phyloP scores from a whole-genome alignment of 2,797 vertebrate genomes.

The Melanotaenia nigrans region DNA sequence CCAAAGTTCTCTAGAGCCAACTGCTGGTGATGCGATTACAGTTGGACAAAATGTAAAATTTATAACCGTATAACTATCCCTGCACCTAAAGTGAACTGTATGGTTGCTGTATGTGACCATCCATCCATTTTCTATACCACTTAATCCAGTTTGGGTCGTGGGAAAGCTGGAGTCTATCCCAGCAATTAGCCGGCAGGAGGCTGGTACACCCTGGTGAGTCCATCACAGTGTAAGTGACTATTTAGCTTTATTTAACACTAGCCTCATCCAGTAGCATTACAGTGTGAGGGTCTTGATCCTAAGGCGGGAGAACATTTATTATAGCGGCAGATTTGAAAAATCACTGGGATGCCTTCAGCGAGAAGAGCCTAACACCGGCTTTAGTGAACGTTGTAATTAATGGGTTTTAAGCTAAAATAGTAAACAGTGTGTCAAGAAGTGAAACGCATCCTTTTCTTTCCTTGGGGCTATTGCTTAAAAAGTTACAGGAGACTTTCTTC shows the following conservation, averaged over 20 bases:
- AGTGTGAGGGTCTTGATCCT: slow-evolving; percentile 64
- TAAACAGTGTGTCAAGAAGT: slow-evolving; percentile 41
- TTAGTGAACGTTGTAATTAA: slow-evolving; percentile 28
- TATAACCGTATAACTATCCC: too few species aligned
- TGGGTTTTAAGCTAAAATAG: slow-evolving; percentile 47
- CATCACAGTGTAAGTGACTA: too few species aligned
- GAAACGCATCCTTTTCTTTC: slow-evolving; percentile 50
- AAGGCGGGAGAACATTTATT: slow-evolving; percentile 71
- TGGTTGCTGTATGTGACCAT: too few species aligned
- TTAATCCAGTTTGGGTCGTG: too few species aligned
- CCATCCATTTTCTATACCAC: too few species aligned
- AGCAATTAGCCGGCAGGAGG: too few species aligned
- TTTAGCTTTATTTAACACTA: not conserved
- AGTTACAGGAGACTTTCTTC: slow-evolving; percentile 57
- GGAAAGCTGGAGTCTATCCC: too few species aligned
- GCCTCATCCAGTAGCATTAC: slow-evolving; percentile 52
- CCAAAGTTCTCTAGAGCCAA: not conserved
- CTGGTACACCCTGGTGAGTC: too few species aligned
- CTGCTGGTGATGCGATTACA: slow-evolving; percentile 1
- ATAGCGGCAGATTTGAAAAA: slow-evolving; percentile 53
- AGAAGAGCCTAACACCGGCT: slow-evolving; percentile 27
- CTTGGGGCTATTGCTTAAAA: slow-evolving; percentile 49
- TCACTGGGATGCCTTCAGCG: slow-evolving; percentile 53
- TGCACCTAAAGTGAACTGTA: too few species aligned
- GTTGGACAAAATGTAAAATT: not conserved